These are phyloP conservation scores for Xylota segnis DNA, from an alignment of 2,888 invertebrate genomes.

Conservation along the genomic window DNA sequence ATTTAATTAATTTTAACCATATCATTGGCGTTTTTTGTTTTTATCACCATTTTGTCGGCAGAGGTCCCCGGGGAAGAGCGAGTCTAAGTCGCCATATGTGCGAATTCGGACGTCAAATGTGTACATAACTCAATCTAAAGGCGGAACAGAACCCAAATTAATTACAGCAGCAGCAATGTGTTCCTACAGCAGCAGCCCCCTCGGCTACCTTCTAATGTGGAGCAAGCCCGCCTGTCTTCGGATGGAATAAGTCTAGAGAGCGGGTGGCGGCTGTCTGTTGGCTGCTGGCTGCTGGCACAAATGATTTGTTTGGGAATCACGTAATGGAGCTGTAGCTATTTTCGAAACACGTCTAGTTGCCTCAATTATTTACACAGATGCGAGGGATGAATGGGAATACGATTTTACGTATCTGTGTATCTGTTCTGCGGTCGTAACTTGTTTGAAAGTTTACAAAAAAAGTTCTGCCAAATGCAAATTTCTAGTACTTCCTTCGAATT, in stretches of 20 bases:
- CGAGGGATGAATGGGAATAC: constrained; percentile 7
- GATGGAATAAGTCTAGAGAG: constrained; percentile 6
- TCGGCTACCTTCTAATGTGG: background rate
- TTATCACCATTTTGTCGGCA: background rate
- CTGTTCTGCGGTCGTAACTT: constrained; percentile 22
- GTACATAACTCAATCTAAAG: background rate
- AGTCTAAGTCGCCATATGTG: constrained; percentile 9
- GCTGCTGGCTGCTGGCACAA: constrained; percentile 29
- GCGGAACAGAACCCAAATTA: constrained; percentile 15
- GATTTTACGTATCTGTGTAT: constrained; percentile 3
- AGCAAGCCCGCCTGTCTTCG: background rate
- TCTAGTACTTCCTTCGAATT: constrained; percentile 5
- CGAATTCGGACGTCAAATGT: constrained; percentile 21
- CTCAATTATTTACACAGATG: constrained; percentile 65
- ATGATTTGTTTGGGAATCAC: constrained; percentile 60
- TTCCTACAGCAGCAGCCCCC: background rate
- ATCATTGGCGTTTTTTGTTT: constrained; percentile 4
- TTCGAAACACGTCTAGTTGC: constrained; percentile 53
- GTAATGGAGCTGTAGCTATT: constrained; percentile 46
- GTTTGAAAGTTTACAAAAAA: background rate
- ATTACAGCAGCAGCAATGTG: constrained; percentile 26
- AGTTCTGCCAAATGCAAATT: background rate
- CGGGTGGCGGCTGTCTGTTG: constrained; percentile 25
- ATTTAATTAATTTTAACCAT: constrained; percentile 37
- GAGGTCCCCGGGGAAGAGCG: background rate